Conservation (phyloP, 2,888 invertebrate species). For the Bellardia bayeri region DNA sequence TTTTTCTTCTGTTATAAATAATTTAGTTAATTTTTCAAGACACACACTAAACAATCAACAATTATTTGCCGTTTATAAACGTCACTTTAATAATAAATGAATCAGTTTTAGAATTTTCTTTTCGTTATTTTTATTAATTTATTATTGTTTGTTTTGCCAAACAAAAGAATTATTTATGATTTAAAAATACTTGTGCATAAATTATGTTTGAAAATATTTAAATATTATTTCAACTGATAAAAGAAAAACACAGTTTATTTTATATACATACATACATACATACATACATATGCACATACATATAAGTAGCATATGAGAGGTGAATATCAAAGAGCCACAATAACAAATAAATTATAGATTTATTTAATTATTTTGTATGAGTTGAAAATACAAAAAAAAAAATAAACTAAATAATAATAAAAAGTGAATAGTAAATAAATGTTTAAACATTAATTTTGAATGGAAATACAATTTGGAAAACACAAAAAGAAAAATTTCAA, state of each 20-base stretch:
- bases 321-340: background rate
- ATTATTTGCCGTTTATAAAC: constrained; percentile 5
- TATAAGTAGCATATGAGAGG: too few species aligned
- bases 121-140: background rate
- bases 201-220: background rate
- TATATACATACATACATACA: too few species aligned
- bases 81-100: constrained; percentile 8
- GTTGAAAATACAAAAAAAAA: background rate
- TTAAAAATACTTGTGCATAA: constrained; percentile 9
- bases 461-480: background rate
- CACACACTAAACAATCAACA: background rate
- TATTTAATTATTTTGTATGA: constrained; percentile 1
- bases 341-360: background rate
- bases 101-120: background rate
- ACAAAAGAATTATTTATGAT: constrained; percentile 34
- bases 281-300: too few species aligned
- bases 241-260: background rate
- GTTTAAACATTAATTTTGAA: background rate
- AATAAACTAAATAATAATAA: background rate
- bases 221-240: constrained; percentile 12
- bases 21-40: background rate
- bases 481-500: background rate
- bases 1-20: background rate
- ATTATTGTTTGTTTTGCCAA: constrained; percentile 4
- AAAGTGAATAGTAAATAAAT: constrained; percentile 1